Base-by-base conservation (phyloP, 2,888 invertebrate genomes). In the Trichopria drosophilae region DNA sequence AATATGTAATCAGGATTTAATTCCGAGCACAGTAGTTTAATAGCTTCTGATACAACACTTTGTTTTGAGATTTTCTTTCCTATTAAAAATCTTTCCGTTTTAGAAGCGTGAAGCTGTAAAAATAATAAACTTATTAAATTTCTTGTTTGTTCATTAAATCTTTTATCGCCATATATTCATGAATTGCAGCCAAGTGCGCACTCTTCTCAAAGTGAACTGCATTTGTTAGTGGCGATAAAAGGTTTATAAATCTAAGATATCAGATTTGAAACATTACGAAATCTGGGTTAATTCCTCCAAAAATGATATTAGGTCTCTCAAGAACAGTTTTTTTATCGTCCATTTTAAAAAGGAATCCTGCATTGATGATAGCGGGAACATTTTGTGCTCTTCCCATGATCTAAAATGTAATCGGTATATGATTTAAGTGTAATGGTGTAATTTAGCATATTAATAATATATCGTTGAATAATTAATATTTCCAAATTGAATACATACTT, bases 311-410 rank as follows among this genome's bases (percentile, higher is more conserved):
- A 56, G 80, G 75, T 66, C 77, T 77, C n/a, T 80, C 78, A 13
- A 78, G 75, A 1, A 87, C 78, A 26, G 76, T 77, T 37, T 80
- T 70, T 54, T 80, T 67, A 52, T 79, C 58, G 39, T 79, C 69
- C 26, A 87, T 69, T 68, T 83, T 80, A 41, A 88, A 79, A 3
- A 85, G 73, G 62, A 90, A 87, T 1, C 84, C 88, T 9, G 87
- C 87, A 66, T 88, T 89, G 0, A 90, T 85, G 51, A 85, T 82
- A 0, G 89, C 88, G 63, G 88, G 87, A 0, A 88, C 84, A 64
- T 88, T 88, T 76, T 87, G 87, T 1, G 86, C 83, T 53, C 88
- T 78, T 0, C 86, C 85, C 82, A 86, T 86, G 39, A 89, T 84
- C 88, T 86, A 39, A 24, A 51, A 46, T n/a, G n/a, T n/a, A n/a